Conservation (phyloP, 2,888 invertebrate genomes). For the Aromia moschata region DNA sequence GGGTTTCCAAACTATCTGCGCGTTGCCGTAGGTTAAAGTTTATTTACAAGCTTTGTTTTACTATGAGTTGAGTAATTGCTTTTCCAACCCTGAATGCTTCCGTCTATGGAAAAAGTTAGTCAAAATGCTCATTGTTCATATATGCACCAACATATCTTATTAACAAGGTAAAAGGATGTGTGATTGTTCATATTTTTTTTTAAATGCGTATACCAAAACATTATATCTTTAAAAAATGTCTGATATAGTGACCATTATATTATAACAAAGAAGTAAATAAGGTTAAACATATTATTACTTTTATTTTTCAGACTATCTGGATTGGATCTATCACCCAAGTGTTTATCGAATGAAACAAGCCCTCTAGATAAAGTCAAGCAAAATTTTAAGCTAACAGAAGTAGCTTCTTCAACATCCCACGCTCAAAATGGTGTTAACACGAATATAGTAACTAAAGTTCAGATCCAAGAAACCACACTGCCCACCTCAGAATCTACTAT, state of each 20-base stretch:
- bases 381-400: slow-evolving; percentile 52
- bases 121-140: slow-evolving; percentile 58
- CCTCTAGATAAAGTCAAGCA: slow-evolving; percentile 58
- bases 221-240: too few relatives aligned
- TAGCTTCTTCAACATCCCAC: slow-evolving; percentile 39
- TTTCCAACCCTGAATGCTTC: slow-evolving; percentile 51
- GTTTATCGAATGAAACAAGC: slow-evolving; percentile 49
- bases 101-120: slow-evolving; percentile 49
- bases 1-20: slow-evolving; percentile 35
- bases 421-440: slow-evolving; percentile 51
- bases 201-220: too few relatives aligned
- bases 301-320: slow-evolving; percentile 54
- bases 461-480: slow-evolving; percentile 50
- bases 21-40: slow-evolving; percentile 40
- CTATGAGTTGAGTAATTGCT: slow-evolving; percentile 39
- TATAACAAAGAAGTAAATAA: too few relatives aligned
- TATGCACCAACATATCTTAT: slow-evolving; percentile 62
- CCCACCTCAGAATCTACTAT: slow-evolving; percentile 54
- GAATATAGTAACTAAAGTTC: slow-evolving; percentile 47
- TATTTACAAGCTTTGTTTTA: slow-evolving; percentile 41
- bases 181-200: too few relatives aligned
- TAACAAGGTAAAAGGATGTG: slow-evolving; percentile 59
- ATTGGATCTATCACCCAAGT: slow-evolving; percentile 55
- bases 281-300: slow-evolving; percentile 6
- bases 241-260: too few relatives aligned